Evolutionary conservation across 2,113 vertebrate species (phyloP).

Genomic region (Leucoraja erinaceus): DNA sequence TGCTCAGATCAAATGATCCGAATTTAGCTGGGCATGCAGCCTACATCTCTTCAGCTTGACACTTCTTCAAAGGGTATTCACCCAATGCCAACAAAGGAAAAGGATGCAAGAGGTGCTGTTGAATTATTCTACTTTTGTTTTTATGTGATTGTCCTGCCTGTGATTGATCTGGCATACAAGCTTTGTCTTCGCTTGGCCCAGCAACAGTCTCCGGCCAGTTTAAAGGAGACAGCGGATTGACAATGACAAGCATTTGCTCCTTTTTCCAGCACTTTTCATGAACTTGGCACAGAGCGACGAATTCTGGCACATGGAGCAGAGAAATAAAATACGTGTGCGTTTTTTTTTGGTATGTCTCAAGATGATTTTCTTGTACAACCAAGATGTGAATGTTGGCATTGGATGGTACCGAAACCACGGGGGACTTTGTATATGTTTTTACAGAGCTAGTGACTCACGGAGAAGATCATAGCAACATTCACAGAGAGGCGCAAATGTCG

Average conservation of each 20-base stretch:
- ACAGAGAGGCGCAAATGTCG: neutral
- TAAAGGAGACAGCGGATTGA: neutral
- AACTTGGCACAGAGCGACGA: neutral
- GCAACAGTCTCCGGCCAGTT: neutral
- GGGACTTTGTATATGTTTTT: neutral
- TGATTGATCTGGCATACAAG: neutral
- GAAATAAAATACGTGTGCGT: neutral
- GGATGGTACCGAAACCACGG: neutral
- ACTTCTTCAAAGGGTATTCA: neutral
- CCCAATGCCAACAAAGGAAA: neutral
- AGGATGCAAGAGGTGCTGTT: neutral
- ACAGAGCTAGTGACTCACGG: neutral
- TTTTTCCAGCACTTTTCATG: neutral
- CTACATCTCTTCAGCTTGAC: neutral
- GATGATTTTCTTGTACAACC: neutral
- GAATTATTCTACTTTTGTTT: neutral
- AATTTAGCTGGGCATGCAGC: neutral
- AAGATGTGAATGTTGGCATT: neutral
- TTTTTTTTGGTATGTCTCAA: neutral
- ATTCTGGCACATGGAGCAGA: neutral
- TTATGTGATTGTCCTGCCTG: neutral
- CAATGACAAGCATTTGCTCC: neutral
- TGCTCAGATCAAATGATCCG: neutral
- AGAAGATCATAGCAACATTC: neutral
- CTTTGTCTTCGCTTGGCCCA: neutral